Base-by-base conservation (phyloP, 2,797 vertebrate species). In the Echiichthys vipera region DNA sequence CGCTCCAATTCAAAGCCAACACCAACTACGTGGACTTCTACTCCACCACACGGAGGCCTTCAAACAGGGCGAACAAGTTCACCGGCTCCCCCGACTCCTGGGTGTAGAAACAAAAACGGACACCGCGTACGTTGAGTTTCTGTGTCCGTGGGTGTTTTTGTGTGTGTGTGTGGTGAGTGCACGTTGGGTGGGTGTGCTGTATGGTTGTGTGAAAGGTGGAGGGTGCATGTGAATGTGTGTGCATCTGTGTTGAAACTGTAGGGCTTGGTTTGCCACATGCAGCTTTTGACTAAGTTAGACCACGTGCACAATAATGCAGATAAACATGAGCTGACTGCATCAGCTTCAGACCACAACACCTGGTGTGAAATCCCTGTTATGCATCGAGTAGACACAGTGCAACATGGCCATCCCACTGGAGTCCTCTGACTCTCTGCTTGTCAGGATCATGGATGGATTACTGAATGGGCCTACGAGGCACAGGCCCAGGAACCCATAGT, bases 11-110 rank as follows among this genome's bases (percentile, higher is more conserved):
- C 84, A 98, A 98, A 93, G 95, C 96, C 39, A 95, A 96, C 92
- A 98, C 97, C 88, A 95, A 95, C 93, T 99, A 99, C 2, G 97
- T 99, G 94, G 98, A 99, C 95, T 99, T 99, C 95, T 99, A 98
- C 93, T 98, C 98, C 91, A 97, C 97, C 89, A 96, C 96, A 57
- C 95, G 96, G 86, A 93, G 94, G 91, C 97, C 97, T 93, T 97
- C 97, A 45, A 97, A 97, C 77, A 94, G 96, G 93, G 95, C 97
- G 64, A 96, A 96, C 93, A 96, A 98, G 90, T 99, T 98, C 93
- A 97, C 96, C 0, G 96, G 97, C 71, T 99, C 98, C 66, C 98
- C 98, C 0, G 98, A 99, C 92, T 99, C 98, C 14, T 99, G 98
- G 98, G 98, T 99, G 95, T 99, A 96, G 92, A 89, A 85, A 85